Conservation (phyloP, 1,140 invertebrate species). For the Brevipalpus yothersi region DNA sequence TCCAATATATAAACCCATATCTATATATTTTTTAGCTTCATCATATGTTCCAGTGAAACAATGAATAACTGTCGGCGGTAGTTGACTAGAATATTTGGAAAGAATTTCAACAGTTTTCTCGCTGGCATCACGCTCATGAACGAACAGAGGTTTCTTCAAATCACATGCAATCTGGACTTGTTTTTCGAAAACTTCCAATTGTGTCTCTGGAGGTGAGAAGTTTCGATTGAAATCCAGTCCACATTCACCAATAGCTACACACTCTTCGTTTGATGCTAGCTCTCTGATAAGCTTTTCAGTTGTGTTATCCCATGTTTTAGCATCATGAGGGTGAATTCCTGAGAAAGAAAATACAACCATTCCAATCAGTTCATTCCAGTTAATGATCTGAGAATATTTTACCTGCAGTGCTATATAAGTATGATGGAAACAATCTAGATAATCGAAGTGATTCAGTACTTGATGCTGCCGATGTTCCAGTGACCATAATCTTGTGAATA, state of each 20-base stretch:
- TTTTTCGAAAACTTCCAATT: constrained; percentile 62
- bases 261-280: constrained; percentile 47
- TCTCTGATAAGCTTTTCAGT: constrained; percentile 26
- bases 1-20: constrained; percentile 61
- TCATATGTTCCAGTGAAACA: constrained; percentile 71
- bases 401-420: constrained; percentile 72
- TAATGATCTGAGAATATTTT: constrained; percentile 9
- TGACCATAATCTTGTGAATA: constrained; percentile 82
- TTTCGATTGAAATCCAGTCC: constrained; percentile 82
- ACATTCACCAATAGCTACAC: constrained; percentile 78
- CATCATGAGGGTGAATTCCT: constrained; percentile 85
- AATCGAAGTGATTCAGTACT: constrained; percentile 6
- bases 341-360: background rate
- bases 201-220: constrained; percentile 64
- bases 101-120: constrained; percentile 35
- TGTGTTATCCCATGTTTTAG: constrained; percentile 67
- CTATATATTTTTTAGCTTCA: constrained; percentile 58
- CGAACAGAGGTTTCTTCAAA: constrained; percentile 60
- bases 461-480: constrained; percentile 50
- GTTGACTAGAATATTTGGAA: constrained; percentile 10
- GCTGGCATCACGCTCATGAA: constrained; percentile 75
- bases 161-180: constrained; percentile 67
- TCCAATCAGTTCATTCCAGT: constrained; percentile 1
- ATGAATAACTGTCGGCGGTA: constrained; percentile 48
- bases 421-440: constrained; percentile 27